A percentile compares a stretch with the other conserved stretches of the same genome.
phyloP scores from a whole-genome alignment of 2,113 vertebrate species.

The Eolophus roseicapilla region DNA sequence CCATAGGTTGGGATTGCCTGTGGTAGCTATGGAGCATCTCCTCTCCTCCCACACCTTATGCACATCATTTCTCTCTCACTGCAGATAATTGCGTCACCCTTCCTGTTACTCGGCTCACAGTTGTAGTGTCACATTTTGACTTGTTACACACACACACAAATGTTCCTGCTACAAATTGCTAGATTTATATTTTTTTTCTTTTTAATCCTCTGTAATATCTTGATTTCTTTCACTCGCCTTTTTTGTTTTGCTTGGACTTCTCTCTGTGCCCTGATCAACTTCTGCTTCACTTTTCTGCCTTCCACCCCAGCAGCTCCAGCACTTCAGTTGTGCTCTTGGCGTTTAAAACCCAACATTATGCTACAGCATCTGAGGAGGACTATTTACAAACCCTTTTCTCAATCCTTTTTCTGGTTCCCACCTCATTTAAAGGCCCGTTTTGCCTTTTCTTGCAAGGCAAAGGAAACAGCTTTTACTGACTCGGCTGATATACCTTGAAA shows the following conservation, averaged over 20 bases:
- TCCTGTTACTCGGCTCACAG: constrained; percentile 35
- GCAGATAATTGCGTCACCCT: constrained; percentile 68
- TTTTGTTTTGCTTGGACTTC: not conserved
- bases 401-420: not conserved
- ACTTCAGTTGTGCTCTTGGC: not conserved
- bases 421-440: not conserved
- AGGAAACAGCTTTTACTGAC: not conserved
- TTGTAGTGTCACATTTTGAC: constrained; percentile 56
- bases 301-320: not conserved
- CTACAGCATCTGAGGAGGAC: not conserved
- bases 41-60: constrained; percentile 54
- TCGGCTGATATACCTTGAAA: not conserved
- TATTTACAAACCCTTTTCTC: not conserved
- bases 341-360: not conserved
- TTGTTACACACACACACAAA: constrained; percentile 27
- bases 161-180: not conserved
- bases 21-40: not conserved
- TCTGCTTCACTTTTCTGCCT: not conserved
- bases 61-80: constrained; percentile 50
- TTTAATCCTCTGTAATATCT: not conserved
- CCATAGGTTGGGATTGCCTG: not conserved
- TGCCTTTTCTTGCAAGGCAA: not conserved
- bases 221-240: not conserved
- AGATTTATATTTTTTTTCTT: not conserved
- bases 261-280: not conserved